phyloP scores from a whole-genome alignment of 2,888 invertebrate genomes.

The Maniola hyperantus region DNA sequence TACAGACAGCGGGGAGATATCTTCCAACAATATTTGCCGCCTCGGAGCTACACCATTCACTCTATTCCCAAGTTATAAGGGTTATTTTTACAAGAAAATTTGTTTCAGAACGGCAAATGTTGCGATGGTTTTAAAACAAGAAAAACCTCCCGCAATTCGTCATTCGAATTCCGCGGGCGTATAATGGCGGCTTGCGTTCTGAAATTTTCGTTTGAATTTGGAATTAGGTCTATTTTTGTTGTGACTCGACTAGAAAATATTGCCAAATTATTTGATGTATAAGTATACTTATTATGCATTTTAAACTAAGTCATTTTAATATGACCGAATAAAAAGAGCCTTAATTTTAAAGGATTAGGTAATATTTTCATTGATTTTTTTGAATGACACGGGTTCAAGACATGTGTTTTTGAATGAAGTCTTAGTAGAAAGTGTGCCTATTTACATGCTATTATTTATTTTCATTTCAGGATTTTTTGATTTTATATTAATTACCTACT shows the following conservation, averaged over 20 bases:
- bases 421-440: neutral
- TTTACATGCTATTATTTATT: no score
- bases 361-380: neutral
- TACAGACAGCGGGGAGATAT: conserved; percentile 77
- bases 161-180: conserved; percentile 80
- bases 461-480: no score
- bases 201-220: conserved; percentile 49
- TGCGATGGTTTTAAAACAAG: conserved; percentile 60
- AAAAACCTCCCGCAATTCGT: conserved; percentile 80
- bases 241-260: conserved; percentile 5
- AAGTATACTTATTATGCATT: no score
- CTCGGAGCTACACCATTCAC: conserved; percentile 29
- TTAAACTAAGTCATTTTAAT: no score
- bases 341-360: no score
- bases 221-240: conserved; percentile 12
- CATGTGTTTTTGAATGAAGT: no score
- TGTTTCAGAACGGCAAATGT: conserved; percentile 16
- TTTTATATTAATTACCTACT: no score
- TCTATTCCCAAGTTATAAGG: conserved; percentile 29
- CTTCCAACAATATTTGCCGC: conserved; percentile 54
- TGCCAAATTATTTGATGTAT: neutral
- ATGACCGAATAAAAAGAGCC: no score
- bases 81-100: conserved; percentile 25
- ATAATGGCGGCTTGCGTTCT: conserved; percentile 67
- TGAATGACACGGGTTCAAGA: no score